Conservation (phyloP, 2,113 vertebrate species). For the Castor canadensis region DNA sequence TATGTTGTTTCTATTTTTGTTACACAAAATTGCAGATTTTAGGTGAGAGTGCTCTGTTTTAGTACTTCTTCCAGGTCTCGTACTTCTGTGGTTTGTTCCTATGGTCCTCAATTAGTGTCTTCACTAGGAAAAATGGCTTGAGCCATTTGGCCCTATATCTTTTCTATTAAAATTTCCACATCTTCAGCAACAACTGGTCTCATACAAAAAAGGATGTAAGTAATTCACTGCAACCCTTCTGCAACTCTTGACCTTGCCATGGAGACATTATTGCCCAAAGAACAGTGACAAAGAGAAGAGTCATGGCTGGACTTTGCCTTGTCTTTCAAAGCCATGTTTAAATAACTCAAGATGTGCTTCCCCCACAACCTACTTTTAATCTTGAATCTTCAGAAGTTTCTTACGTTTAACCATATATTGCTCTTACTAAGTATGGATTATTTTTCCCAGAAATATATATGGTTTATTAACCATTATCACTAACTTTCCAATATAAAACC, state of each 20-base stretch:
- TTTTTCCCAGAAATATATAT: not conserved
- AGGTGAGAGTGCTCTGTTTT: not conserved
- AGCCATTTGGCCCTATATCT: not conserved
- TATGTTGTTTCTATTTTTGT: not conserved
- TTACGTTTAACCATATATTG: not conserved
- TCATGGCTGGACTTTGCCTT: not conserved
- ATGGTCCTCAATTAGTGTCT: not conserved
- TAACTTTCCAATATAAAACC: not conserved
- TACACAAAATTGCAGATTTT: not conserved
- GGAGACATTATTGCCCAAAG: not conserved
- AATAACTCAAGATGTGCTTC: slow-evolving; percentile 13
- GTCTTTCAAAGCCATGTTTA: not conserved
- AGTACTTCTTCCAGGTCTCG: not conserved
- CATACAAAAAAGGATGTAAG: not conserved
- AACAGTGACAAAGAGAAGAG: not conserved
- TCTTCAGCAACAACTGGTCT: not conserved
- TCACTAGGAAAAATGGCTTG: not conserved
- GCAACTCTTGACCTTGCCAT: not conserved
- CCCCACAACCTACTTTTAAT: not conserved
- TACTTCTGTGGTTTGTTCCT: not conserved
- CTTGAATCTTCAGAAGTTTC: not conserved
- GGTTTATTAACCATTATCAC: not conserved
- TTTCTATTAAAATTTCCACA: not conserved
- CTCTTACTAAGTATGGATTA: not conserved
- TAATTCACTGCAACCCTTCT: not conserved